Evolutionary conservation across 2,888 invertebrate species (phyloP), one percentile per base, ranked within the genome.

Genomic region (Dolichomitus sp.): DNA sequence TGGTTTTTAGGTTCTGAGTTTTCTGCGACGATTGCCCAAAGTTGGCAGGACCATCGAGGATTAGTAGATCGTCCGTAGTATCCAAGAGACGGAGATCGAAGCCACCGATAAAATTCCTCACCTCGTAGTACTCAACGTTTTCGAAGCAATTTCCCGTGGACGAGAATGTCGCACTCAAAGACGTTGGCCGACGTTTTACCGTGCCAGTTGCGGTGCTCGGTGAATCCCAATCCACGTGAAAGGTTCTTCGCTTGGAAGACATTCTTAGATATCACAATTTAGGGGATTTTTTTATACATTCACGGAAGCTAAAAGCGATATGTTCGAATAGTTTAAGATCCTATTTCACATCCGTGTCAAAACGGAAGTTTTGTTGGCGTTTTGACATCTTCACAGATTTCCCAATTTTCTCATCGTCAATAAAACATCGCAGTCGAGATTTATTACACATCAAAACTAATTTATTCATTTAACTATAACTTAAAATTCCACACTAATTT

Each of bases 171-270:
- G 86, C 88, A 61, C 84, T 91, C 78, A 95, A 94, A 0, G 96
- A 96, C 40, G 95, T 94, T 73, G 96, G 95, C 85, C 96, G 94
- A 86, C 96, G 94, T 91, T 96, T 97, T 4, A 97, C 96, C 1
- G 97, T 97, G 14, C 97, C 97, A 0, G 97, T 97, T 90, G 95
- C 95, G 40, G 95, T 94, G 30, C 96, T 96, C 48, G 96, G 96
- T 30, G 96, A 96, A 91, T 97, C 97, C 96, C 97, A 97, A 91
- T 97, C 97, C 85, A 96, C 93, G 93, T 90, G 91, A 52, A 90
- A 91, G 2, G 90, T 91, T 59, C 89, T 85, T 74, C 91, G 88
- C 63, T 89, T 90, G 19, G 88, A 84, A 52, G 85, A 78, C 89
- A 89, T 89, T 66, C 30, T 84, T 57, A 17, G 12, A 17, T 68